These are phyloP conservation scores for Octomys mimax DNA, from an alignment of 2,797 vertebrate genomes.

Conservation along the genomic window DNA sequence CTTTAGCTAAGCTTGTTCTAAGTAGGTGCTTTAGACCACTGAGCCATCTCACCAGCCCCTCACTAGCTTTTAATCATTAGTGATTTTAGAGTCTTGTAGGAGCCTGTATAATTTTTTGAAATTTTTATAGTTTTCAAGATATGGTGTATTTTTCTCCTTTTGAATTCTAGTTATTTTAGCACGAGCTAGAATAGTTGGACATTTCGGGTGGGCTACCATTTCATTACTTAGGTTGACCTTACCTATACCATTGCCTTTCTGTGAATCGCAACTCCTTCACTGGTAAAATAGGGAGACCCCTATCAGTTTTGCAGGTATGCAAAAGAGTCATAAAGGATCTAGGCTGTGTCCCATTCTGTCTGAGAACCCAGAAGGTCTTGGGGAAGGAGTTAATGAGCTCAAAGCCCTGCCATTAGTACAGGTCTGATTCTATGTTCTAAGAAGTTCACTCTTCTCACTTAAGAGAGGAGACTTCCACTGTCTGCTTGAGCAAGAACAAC, in stretches of 20 bases:
- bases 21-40: too few relatives aligned
- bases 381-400: neutral
- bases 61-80: neutral
- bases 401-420: fast-evolving
- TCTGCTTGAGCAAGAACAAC: neutral
- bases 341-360: neutral
- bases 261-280: neutral
- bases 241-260: neutral
- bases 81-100: neutral
- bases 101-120: neutral
- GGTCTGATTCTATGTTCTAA: neutral
- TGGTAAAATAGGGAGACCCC: neutral
- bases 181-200: neutral
- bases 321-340: neutral
- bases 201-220: neutral
- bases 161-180: constrained; percentile 51
- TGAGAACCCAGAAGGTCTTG: neutral
- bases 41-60: too few relatives aligned
- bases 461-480: neutral
- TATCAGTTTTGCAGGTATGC: neutral
- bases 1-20: too few relatives aligned
- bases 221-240: neutral
- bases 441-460: neutral
- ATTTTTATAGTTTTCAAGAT: constrained; percentile 37
- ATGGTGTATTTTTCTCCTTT: neutral